Evolutionary conservation across 2,113 vertebrate genomes (phyloP), one percentile per base, ranked within the genome.

Genomic region (Baryphthengus martii): DNA sequence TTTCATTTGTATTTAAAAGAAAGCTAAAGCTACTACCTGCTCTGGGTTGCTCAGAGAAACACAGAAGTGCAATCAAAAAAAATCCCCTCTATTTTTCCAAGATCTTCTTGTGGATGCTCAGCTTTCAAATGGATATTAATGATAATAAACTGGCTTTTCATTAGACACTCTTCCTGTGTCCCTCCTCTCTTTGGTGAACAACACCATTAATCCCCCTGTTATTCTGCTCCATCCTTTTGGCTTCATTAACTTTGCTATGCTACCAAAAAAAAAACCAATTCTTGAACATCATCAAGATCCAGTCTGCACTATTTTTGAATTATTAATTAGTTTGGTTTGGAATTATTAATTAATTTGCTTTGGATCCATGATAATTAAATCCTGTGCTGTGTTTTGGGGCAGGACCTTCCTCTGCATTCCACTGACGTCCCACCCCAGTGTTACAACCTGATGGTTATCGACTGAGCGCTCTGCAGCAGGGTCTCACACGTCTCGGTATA

Each of bases 221-320:
- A 61, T 7, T 26, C 17, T 28, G 12, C 13, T 71, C 40, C 40
- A 29, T 58, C 50, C 26, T 12, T 52, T 83, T n/a, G 37, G 4
- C 53, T 73, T 76, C 8, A 13, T 21, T 84, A 47, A 49, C 7
- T 84, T 70, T 39, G 7, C 26, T 6, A 28, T 37, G 37, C 24
- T 66, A 74, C 23, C 25, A 50, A 45, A 65, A 63, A 39, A 72
- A 2, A 0, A n/a, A n/a, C n/a, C 4, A 39, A 4, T 42, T 13
- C 45, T 65, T 74, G 11, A n/a, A 39, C 3, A 3, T 24, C 0
- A 0, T 39, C 1, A 2, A 71, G n/a, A 83, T 45, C 33, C 13
- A 29, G 16, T 6, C 10, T 40, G 9, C 2, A 0, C n/a, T 63
- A 49, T 18, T 62, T 88, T 74, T 81, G 2, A 87, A n/a, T 39